Conservation (phyloP, 1,140 invertebrate genomes). For the Drosophila equinoxialis region DNA sequence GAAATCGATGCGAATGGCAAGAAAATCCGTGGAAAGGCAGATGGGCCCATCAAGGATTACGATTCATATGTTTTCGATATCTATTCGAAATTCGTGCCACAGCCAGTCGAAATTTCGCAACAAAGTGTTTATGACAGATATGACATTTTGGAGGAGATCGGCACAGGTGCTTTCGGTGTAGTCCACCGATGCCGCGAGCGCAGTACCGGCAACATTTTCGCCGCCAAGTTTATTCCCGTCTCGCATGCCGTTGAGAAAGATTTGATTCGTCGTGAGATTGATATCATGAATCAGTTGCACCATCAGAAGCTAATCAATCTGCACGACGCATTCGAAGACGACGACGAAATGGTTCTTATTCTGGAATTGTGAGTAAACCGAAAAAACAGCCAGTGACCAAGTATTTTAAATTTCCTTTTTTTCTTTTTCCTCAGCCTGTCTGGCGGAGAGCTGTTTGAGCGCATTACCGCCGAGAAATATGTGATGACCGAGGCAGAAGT, state of each 20-base stretch:
- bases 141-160: constrained; percentile 99
- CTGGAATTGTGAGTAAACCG: constrained; percentile 95
- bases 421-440: constrained; percentile 89
- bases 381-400: neutral
- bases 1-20: constrained; percentile 96
- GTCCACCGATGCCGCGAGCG: constrained; percentile 98
- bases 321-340: constrained; percentile 99
- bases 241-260: constrained; percentile 98
- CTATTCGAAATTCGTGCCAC: constrained; percentile 97
- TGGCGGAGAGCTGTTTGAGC: constrained; percentile 98
- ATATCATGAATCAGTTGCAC: constrained; percentile 99
- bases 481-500: constrained; percentile 99
- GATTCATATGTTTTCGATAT: constrained; percentile 99
- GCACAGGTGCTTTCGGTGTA: constrained; percentile 99
- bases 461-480: constrained; percentile 98
- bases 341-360: constrained; percentile 99
- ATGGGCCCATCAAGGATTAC: constrained; percentile 95
- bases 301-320: constrained; percentile 98
- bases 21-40: constrained; percentile 94
- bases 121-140: constrained; percentile 98
- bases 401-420: neutral
- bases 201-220: constrained; percentile 97
- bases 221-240: constrained; percentile 99
- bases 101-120: constrained; percentile 97
- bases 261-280: constrained; percentile 98